phyloP scores from a whole-genome alignment of 2,888 invertebrate genomes.

The Alloscopus bannaensis region DNA sequence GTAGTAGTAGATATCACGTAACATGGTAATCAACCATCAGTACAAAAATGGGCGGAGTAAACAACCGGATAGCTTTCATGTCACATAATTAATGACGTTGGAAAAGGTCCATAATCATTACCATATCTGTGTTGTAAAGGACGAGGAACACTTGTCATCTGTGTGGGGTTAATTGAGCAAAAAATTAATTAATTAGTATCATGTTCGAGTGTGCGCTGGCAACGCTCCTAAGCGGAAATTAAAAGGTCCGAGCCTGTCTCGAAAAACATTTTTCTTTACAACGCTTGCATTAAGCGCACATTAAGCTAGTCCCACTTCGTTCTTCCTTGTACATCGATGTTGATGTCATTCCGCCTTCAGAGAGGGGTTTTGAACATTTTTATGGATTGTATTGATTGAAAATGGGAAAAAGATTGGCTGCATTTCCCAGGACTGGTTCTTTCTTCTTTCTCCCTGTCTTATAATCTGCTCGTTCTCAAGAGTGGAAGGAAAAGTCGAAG shows the following conservation, averaged over 20 bases:
- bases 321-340: too few relatives aligned
- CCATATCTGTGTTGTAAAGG: conserved; percentile 14
- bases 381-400: conserved; percentile 35
- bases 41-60: too few relatives aligned
- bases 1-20: too few relatives aligned
- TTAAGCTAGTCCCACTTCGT: too few relatives aligned
- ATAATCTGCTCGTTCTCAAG: too few relatives aligned
- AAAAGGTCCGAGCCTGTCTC: conserved; percentile 27
- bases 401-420: conserved; percentile 45
- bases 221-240: conserved; percentile 52
- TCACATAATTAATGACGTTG: conserved; percentile 41
- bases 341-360: too few relatives aligned
- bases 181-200: conserved; percentile 57
- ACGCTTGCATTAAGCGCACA: too few relatives aligned
- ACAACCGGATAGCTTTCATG: not conserved
- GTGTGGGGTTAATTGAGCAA: conserved; percentile 54
- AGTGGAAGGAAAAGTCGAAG: conserved; percentile 10
- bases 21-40: too few relatives aligned
- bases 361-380: too few relatives aligned
- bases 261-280: too few relatives aligned
- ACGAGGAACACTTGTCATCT: conserved; percentile 42
- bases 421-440: conserved; percentile 34
- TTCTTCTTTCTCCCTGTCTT: too few relatives aligned
- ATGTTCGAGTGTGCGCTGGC: conserved; percentile 20
- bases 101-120: conserved; percentile 44